Evolutionary conservation across 64 coral and sea anemone genomes (phyloP).

Genomic region (Porites australiensis): DNA sequence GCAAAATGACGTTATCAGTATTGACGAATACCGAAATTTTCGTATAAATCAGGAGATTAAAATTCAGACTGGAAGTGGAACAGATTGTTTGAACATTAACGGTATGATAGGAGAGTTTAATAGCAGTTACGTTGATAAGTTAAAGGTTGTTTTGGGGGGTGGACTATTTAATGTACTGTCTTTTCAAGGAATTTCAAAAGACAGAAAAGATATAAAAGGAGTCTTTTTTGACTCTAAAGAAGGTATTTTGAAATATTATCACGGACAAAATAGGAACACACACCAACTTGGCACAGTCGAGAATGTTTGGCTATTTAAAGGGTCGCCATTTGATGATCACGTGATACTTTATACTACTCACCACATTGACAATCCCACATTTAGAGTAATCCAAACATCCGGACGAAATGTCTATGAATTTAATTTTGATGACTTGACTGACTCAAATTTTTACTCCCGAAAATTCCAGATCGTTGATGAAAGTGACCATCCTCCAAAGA

Average conservation of each 20-base stretch:
- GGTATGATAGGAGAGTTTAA: not conserved
- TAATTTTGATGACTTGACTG: not conserved
- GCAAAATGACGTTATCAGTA: not conserved
- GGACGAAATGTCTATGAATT: slow-evolving; percentile 18
- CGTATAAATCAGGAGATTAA: not conserved
- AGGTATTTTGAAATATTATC: slow-evolving; percentile 18
- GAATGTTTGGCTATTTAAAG: not conserved
- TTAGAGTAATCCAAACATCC: not conserved
- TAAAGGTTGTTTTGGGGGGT: not conserved
- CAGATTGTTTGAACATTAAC: not conserved
- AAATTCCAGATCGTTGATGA: slow-evolving; percentile 18
- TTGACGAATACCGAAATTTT: not conserved
- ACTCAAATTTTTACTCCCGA: not conserved
- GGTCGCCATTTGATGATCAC: slow-evolving; percentile 34
- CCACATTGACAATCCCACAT: not conserved
- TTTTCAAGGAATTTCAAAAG: slow-evolving; percentile 27
- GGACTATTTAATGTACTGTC: not conserved
- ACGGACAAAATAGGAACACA: slow-evolving; percentile 19
- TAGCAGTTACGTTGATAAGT: not conserved
- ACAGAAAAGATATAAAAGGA: not conserved
- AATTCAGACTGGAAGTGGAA: not conserved
- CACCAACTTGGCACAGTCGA: slow-evolving; percentile 7
- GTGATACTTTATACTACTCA: not conserved
- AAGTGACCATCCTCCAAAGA: not conserved
- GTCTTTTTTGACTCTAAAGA: slow-evolving; percentile 4